Base-by-base conservation (phyloP, 2,888 invertebrate genomes). In the Lottia scabra region DNA sequence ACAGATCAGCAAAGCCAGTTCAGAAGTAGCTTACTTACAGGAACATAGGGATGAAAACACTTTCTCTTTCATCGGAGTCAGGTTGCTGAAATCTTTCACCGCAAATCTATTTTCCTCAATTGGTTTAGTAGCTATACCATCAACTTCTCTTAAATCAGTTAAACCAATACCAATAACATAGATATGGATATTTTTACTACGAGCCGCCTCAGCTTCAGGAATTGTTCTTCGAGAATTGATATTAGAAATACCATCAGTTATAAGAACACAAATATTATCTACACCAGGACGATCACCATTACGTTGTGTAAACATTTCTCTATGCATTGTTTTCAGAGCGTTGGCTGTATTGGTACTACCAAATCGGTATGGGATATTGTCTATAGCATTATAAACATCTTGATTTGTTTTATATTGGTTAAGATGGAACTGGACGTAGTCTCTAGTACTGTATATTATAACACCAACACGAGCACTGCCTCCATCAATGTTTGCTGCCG, bases 101-200 rank as follows among this genome's bases (percentile, higher is more conserved):
- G 56, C 74, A 69, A 81, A 83, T 3, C 75, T 71, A 71, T 83
- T 78, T 19, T 80, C 77, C 12, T 71, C 71, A 23, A 75, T 45
- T 3, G 85, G 84, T 16, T 73, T 67, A 48, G 79, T 80, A 64
- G 83, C 84, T 15, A 87, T 85, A 45, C 73, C 78, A 68, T 82
- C 78, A 30, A 87, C 71, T 69, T 87, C 87, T 15, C 74, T 77
- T 13, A 79, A 76, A 65, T 84, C 83, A 30, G 72, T 75, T 23
- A 84, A 70, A 12, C 80, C 81, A 56, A 85, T 82, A 69, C 85
- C 85, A 65, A 85, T 80, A 48, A 80, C 84, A 69, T 82, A 81
- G n/a, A 84, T 77, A 26, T 80, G 74, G 44, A 85, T 83, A 30
- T 78, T 80, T 26, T 73, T 43, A 16, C 67, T 64, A 44, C 75